Evolutionary conservation across 2,113 vertebrate species (phyloP).

Genomic region (Epinephelus fuscoguttatus): DNA sequence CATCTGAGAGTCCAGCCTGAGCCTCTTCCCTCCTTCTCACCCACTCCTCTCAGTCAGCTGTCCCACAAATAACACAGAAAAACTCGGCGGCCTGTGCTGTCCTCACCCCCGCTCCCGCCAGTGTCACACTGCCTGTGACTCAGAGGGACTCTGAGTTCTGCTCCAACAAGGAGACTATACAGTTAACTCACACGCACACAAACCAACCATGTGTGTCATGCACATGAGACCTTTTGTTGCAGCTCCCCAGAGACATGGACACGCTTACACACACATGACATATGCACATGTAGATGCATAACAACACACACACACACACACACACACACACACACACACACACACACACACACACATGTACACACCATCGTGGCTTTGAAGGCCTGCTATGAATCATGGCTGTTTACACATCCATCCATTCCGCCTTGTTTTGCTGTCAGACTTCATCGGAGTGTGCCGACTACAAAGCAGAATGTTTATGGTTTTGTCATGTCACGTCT

Average conservation of each 20-base stretch:
- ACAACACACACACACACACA: constrained; percentile 48
- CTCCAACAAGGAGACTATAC: constrained; percentile 33
- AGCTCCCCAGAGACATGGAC: constrained; percentile 26
- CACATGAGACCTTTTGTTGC: constrained; percentile 19
- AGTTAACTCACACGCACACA: constrained; percentile 42
- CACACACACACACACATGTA: background rate
- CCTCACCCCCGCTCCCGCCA: constrained; percentile 45
- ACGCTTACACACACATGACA: constrained; percentile 6
- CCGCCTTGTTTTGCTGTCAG: constrained; percentile 64
- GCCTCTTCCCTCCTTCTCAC: constrained; percentile 49
- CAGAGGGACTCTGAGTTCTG: constrained; percentile 61
- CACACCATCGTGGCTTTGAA: constrained; percentile 29
- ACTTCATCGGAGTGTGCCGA: constrained; percentile 58
- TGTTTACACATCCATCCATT: constrained; percentile 75
- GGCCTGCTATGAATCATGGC: constrained; percentile 71
- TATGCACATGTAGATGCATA: constrained; percentile 50
- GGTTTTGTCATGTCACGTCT: constrained; percentile 60
- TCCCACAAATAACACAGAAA: constrained; percentile 44
- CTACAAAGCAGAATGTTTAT: constrained; percentile 73
- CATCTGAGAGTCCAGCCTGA: constrained; percentile 55
- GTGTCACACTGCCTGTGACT: constrained; percentile 62
- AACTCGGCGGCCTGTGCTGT: constrained; percentile 34
- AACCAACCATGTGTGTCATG: constrained; percentile 41
- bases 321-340: background rate
- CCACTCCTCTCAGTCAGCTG: constrained; percentile 69